Base-by-base conservation (phyloP, 2,888 invertebrate genomes). In the Clunio marinus region DNA sequence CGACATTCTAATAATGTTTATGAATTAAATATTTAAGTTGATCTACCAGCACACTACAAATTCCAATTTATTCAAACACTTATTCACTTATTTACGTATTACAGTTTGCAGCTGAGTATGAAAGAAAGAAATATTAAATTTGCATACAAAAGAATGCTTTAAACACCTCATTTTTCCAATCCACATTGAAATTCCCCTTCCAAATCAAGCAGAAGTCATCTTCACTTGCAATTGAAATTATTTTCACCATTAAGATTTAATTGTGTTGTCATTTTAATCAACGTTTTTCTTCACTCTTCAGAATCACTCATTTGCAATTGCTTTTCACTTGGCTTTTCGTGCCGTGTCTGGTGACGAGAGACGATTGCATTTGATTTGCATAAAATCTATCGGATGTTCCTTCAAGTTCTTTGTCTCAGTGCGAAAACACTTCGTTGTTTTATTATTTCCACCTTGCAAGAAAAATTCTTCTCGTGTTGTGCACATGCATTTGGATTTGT, bases 231-330 rank as follows among this genome's bases (percentile, higher is more conserved):
- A n/a, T 41, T 41, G 41, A 41, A n/a, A 41, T 41, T 41, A 41
- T 41, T 41, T 41, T 15, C 41, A 2, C 10, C 41, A 41, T 41
- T 41, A 41, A 62, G 62, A 37, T 41, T 59, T 62, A 62, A 62
- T 62, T 62, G 62, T 62, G 62, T 62, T 62, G 62, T 62, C 62
- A 41, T 41, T 62, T 62, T 22, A 58, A 62, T 62, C 62, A 62
- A 24, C 62, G 41, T n/a, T 62, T 62, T 51, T n/a, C 22, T 62
- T 62, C 62, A 62, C 41, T 62, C n/a, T 62, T 22, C 62, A 62
- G 62, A 37, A 25, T 24, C 22, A 62, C 22, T 51, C 51, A 22
- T 51, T 51, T 22, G 51, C 51, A 51, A 7, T n/a, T n/a, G n/a
- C n/a, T n/a, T n/a, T n/a, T n/a, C 51, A 22, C 51, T 41, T 27